A percentile compares a stretch with the other conserved stretches of the same genome.
phyloP scores from a whole-genome alignment of 2,888 invertebrate species.

The Heliconius hortense region DNA sequence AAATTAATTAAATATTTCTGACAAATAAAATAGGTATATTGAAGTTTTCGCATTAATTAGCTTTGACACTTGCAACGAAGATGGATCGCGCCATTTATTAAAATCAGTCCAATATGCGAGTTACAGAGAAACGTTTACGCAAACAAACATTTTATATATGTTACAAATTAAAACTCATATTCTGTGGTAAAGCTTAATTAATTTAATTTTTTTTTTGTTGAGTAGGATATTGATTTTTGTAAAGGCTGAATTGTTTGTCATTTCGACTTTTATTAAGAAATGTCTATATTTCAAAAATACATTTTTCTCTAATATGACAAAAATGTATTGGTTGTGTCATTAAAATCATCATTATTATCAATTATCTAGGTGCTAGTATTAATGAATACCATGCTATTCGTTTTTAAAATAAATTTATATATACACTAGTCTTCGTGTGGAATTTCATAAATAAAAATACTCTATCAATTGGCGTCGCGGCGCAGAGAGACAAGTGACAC shows the following conservation, averaged over 20 bases:
- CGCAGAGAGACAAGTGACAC: no score
- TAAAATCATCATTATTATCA: no score
- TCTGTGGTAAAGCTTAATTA: not conserved
- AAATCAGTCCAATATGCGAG: constrained; percentile 9
- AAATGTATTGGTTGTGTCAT: no score
- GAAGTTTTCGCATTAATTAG: constrained; percentile 1
- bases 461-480: no score
- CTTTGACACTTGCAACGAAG: constrained; percentile 19
- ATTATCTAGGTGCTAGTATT: no score
- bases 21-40: not conserved
- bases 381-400: no score
- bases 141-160: not conserved
- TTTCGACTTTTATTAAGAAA: not conserved
- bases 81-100: constrained; percentile 10
- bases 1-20: not conserved
- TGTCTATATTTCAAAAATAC: no score
- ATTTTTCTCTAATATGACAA: no score
- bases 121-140: not conserved
- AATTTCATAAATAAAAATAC: no score
- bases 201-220: no score
- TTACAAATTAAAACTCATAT: not conserved
- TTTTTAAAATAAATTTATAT: no score
- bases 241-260: not conserved
- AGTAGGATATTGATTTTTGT: not conserved
- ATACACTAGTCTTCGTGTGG: no score